These are phyloP conservation scores for Macrosoma leucophasiata DNA, from an alignment of 2,888 invertebrate species.

Conservation along the genomic window DNA sequence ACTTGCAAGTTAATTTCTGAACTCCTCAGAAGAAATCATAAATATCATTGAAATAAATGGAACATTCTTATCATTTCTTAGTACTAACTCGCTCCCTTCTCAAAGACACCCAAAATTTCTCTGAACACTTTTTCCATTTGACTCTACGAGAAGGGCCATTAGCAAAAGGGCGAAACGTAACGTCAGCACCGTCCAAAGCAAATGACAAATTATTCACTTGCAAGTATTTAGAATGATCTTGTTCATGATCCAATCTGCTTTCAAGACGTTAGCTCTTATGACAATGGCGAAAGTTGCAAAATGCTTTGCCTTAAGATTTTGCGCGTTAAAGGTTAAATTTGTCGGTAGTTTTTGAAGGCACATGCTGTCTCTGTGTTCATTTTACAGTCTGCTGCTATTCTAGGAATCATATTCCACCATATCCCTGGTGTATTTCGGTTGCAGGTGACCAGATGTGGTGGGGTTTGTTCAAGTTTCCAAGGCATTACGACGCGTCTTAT, in stretches of 20 bases:
- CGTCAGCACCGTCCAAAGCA: slow-evolving; percentile 57
- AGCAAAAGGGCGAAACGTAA: slow-evolving; percentile 55
- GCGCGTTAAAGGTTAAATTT: too few relatives aligned
- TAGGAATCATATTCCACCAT: slow-evolving; percentile 68
- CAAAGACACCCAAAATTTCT: slow-evolving; percentile 36
- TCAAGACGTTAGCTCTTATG: slow-evolving; percentile 5
- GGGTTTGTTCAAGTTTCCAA: slow-evolving; percentile 37
- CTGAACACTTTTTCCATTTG: slow-evolving; percentile 38
- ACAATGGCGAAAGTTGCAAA: too few relatives aligned
- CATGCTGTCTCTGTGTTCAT: slow-evolving; percentile 65
- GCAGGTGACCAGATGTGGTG: slow-evolving; percentile 72
- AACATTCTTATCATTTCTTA: not conserved
- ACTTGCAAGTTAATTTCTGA: too few relatives aligned
- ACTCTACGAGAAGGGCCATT: slow-evolving; percentile 49
- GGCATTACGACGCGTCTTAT: slow-evolving; percentile 54
- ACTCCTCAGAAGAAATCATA: too few relatives aligned
- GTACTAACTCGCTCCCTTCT: slow-evolving; percentile 11
- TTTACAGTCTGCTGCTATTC: slow-evolving; percentile 74
- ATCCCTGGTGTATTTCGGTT: slow-evolving; percentile 60
- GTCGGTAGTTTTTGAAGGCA: slow-evolving; percentile 60
- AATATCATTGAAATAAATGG: not conserved
- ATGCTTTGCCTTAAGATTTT: too few relatives aligned
- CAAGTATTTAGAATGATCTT: slow-evolving; percentile 30
- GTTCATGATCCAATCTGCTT: slow-evolving; percentile 9
- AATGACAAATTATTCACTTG: slow-evolving; percentile 66